phyloP scores from a whole-genome alignment of 1,140 invertebrate genomes.

The Drosophila lini region DNA sequence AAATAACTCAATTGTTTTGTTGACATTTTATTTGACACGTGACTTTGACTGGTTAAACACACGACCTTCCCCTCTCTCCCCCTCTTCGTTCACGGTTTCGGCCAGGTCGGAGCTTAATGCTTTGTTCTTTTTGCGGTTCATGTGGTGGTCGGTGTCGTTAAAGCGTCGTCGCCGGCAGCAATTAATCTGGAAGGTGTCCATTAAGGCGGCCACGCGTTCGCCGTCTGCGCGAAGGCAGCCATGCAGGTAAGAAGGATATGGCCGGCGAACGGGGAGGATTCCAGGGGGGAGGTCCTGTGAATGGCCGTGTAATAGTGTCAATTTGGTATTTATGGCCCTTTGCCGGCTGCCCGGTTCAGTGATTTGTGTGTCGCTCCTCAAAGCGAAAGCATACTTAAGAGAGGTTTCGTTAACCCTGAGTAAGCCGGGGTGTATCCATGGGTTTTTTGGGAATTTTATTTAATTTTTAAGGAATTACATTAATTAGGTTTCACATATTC shows the following conservation, averaged over 20 bases:
- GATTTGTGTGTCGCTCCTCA: constrained; percentile 61
- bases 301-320: constrained; percentile 75
- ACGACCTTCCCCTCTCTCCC: constrained; percentile 22
- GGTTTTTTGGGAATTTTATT: not conserved
- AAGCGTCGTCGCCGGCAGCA: constrained; percentile 50
- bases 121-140: constrained; percentile 83
- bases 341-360: constrained; percentile 48
- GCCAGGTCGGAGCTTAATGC: constrained; percentile 54
- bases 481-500: no score
- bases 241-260: constrained; percentile 19
- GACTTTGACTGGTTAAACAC: constrained; percentile 81
- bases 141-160: constrained; percentile 62
- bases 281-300: constrained; percentile 13
- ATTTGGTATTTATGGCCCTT: constrained; percentile 75
- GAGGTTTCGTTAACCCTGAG: not conserved
- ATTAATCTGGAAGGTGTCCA: constrained; percentile 82
- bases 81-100: not conserved
- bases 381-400: constrained; percentile 6
- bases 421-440: not conserved
- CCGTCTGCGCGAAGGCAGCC: constrained; percentile 50
- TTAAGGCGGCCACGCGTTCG: constrained; percentile 72
- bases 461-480: not conserved
- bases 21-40: constrained; percentile 83
- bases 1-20: constrained; percentile 83
- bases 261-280: constrained; percentile 3